A percentile compares a stretch with the other conserved stretches of the same genome.
phyloP scores from a whole-genome alignment of 2,797 vertebrate genomes.

The Phylloscopus collybita region DNA sequence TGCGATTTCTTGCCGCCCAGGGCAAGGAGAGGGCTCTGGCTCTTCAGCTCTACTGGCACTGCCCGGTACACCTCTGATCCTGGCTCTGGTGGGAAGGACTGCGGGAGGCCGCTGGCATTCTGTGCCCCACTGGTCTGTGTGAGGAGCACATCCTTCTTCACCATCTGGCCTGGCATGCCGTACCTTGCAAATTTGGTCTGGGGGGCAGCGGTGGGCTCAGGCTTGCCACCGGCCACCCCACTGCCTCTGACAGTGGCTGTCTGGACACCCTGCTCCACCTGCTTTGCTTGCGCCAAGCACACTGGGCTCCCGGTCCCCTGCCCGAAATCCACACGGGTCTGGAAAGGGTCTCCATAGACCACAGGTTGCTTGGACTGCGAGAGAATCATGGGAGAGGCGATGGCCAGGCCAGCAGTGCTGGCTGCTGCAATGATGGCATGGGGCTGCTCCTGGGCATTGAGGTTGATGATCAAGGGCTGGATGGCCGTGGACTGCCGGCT shows the following conservation, averaged over 20 bases:
- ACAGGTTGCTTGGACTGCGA: constrained; percentile 90
- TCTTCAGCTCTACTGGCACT: constrained; percentile 87
- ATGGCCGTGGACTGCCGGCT: constrained; percentile 90
- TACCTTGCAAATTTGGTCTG: constrained; percentile 91
- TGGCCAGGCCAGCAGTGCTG: constrained; percentile 89
- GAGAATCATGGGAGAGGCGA: constrained; percentile 89
- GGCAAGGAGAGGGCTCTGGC: constrained; percentile 85
- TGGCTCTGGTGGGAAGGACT: constrained; percentile 83
- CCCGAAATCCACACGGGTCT: constrained; percentile 93
- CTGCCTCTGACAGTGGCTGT: constrained; percentile 63
- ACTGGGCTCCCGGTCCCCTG: constrained; percentile 91
- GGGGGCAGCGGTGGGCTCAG: constrained; percentile 83
- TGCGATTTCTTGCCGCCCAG: constrained; percentile 89
- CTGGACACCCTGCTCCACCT: constrained; percentile 79
- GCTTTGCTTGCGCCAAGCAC: constrained; percentile 90
- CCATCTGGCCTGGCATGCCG: constrained; percentile 89
- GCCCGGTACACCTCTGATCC: constrained; percentile 84
- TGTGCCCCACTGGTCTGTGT: constrained; percentile 83
- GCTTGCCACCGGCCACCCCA: constrained; percentile 72
- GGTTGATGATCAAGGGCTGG: constrained; percentile 95
- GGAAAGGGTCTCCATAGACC: constrained; percentile 95
- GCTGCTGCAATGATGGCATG: constrained; percentile 86
- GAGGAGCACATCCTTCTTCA: constrained; percentile 90
- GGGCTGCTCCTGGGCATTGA: constrained; percentile 94
- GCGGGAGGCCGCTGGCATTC: constrained; percentile 81